Base-by-base conservation (phyloP, 2,113 vertebrate species). In the Poecilia latipinna region DNA sequence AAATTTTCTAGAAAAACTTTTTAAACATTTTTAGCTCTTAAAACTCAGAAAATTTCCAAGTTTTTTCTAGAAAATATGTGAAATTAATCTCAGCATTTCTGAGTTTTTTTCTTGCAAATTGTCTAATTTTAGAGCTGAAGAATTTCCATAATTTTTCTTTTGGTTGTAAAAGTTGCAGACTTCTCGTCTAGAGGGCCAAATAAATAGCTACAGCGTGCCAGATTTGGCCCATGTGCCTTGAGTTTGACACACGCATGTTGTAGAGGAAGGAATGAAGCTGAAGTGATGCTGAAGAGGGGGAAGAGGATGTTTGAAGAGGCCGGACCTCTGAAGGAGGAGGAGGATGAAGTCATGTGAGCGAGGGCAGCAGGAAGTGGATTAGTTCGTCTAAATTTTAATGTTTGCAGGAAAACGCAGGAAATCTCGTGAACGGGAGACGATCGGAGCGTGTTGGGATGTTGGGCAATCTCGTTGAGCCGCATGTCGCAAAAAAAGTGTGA, bases 291-390 rank as follows among this genome's bases (percentile, higher is more conserved):
- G 77, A 74, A 65, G 35, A 37, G 75, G 67, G 84, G 87, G 80
- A 88, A 89, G 88, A 48, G 82, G 79, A 89, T 74, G 88, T 90
- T 86, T 78, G 31, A 70, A 66, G 83, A 91, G 91, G 92, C 91
- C 33, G 91, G 90, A 85, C 88, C 92, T 92, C 28, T 87, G 89
- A 83, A 70, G 75, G 71, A 51, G 1, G 70, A 75, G 78, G 70
- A 73, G 24, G 83, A 69, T 75, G 74, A 86, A 71, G 88, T 89
- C 80, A 77, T 57, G 75, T 90, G 54, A 71, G 33, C n/a, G 33
- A 74, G 61, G 12, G 75, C 28, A 72, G 74, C 57, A 83, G 84
- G 80, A 85, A 74, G 83, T 79, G 66, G 77, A 44, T 71, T 73
- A n/a, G 65, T 22, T 79, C 80, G 35, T 19, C 72, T 39, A 28